A percentile compares a stretch with the other conserved stretches of the same genome.
phyloP scores from a whole-genome alignment of 2,113 vertebrate genomes.

The Mesembrinibis cayennensis region DNA sequence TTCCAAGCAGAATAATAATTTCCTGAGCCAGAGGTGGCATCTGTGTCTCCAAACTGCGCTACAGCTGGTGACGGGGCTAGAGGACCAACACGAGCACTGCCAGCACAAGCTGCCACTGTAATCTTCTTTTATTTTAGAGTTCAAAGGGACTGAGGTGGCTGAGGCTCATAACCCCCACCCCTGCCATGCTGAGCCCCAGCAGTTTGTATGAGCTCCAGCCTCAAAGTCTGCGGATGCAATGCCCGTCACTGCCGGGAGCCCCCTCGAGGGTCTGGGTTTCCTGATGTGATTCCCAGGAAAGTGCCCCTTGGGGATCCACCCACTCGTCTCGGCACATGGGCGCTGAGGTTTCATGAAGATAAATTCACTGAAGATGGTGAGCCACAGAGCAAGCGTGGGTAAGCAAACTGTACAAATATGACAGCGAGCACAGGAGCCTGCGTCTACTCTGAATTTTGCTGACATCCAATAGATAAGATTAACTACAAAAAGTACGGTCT shows the following conservation, averaged over 20 bases:
- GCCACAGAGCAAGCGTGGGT: neutral
- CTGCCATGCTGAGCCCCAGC: neutral
- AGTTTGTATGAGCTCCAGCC: neutral
- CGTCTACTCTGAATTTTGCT: neutral
- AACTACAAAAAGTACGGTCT: too few relatives aligned
- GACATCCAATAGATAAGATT: neutral
- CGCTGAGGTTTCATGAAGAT: accelerated
- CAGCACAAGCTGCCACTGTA: neutral
- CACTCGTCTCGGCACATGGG: accelerated
- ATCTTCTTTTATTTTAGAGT: neutral
- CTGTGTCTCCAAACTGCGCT: neutral
- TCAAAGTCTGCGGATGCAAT: neutral
- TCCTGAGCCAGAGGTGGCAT: neutral
- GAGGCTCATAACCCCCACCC: neutral
- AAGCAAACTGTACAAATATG: neutral
- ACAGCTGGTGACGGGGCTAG: neutral
- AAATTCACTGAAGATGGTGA: neutral
- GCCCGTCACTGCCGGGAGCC: accelerated
- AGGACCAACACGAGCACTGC: neutral
- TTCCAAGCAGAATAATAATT: neutral
- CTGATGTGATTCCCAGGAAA: neutral
- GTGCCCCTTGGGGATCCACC: neutral
- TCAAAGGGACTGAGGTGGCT: neutral
- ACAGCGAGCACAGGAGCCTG: neutral
- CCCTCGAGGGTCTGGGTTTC: neutral